Percentiles rank a stretch among this genome's conserved stretches.
phyloP scores from a whole-genome alignment of 2,888 invertebrate species.

The Orchesella flavescens region DNA sequence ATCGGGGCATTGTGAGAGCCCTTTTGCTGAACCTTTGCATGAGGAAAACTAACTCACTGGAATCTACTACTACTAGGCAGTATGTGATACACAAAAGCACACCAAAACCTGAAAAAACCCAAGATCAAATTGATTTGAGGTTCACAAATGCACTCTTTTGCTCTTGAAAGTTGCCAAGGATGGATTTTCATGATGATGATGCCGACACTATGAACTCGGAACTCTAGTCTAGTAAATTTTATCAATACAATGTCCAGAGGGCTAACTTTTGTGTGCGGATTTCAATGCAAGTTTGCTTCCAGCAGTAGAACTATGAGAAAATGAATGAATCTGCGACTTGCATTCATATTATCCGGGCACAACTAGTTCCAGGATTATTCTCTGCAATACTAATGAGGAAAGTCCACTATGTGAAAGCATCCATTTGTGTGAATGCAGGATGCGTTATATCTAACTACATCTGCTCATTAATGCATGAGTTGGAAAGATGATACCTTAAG shows the following conservation, averaged over 20 bases:
- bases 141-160: slow-evolving; percentile 16
- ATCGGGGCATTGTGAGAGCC: slow-evolving; percentile 46
- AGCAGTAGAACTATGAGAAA: neutral
- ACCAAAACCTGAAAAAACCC: no score
- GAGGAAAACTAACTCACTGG: neutral
- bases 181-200: slow-evolving; percentile 7
- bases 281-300: slow-evolving; percentile 10
- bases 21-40: neutral
- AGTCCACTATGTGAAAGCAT: neutral
- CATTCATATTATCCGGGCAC: neutral
- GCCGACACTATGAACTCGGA: neutral
- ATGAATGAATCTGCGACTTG: neutral
- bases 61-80: neutral
- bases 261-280: slow-evolving; percentile 28
- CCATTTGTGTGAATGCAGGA: neutral
- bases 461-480: slow-evolving; percentile 40
- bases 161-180: slow-evolving; percentile 3
- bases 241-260: slow-evolving; percentile 30
- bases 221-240: no score
- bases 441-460: slow-evolving; percentile 25
- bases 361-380: no score
- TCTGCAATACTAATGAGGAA: neutral
- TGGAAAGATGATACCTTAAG: slow-evolving; percentile 47
- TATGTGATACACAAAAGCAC: neutral
- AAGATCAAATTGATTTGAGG: neutral